Percentiles rank a stretch among this genome's conserved stretches.
Conservation (phyloP, 2,888 invertebrate species). For the Gibbula magus region DNA sequence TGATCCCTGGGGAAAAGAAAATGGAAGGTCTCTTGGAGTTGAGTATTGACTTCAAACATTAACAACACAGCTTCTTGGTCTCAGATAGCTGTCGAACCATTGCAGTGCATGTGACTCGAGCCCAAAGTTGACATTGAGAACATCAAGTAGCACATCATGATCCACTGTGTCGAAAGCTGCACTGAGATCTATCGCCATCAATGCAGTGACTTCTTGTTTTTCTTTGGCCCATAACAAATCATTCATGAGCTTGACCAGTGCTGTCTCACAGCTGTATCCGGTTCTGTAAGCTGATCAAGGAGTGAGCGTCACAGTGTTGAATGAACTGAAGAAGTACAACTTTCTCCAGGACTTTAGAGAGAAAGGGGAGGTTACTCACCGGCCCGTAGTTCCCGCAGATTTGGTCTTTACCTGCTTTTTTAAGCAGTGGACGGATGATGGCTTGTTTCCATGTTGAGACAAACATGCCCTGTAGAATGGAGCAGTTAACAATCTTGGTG, state of each 20-base stretch:
- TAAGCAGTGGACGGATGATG: not conserved
- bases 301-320: not conserved
- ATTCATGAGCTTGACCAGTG: not conserved
- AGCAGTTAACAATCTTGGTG: not conserved
- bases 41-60: no score
- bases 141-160: constrained; percentile 6
- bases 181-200: not conserved
- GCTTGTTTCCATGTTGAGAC: not conserved
- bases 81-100: no score
- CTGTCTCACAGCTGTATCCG: not conserved
- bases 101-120: no score
- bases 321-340: not conserved
- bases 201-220: constrained; percentile 7
- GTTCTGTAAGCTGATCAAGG: not conserved
- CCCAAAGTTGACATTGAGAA: no score
- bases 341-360: no score
- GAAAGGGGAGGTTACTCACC: not conserved
- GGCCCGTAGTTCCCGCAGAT: not conserved
- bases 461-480: not conserved
- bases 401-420: not conserved
- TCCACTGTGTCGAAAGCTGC: no score
- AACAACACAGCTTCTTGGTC: no score
- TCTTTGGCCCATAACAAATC: constrained; percentile 2
- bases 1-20: no score
- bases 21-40: no score